Evolutionary conservation across 2,113 vertebrate species (phyloP), one percentile per base, ranked within the genome.

Genomic region (Butorides virescens): DNA sequence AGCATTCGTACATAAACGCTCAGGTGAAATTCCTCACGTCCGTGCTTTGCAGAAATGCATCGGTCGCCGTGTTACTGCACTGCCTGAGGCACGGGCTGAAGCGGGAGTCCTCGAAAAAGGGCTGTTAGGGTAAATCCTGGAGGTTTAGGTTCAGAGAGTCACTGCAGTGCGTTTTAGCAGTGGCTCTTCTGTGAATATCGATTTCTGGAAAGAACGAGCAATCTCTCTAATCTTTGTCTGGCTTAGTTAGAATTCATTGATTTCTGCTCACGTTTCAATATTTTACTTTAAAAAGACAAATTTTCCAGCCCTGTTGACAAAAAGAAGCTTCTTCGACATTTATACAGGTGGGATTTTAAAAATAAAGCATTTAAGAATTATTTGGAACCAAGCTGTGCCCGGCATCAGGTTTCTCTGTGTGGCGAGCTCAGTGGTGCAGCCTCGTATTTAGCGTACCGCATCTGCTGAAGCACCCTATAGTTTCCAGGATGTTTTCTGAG

Each of bases 401-500:
- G 66, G 59, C 34, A 39, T 71, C 62, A 20, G 25, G 23, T 50
- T 36, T 42, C n/a, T 22, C 39, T 26, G 47, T 1, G 2, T 3
- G 1, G 15, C 8, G 71, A 30, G 32, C 14, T 78, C 52, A 52
- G 36, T 20, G 37, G 47, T 36, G 39, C 34, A 42, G n/a, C 72
- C 88, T 76, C 63, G 5, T 81, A 18, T 81, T 90, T 88, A 91
- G 56, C 34, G n/a, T 11, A 27, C 52, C 89, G 77, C 34, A 37
- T 90, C 95, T 94, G 95, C 53, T 73, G 87, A 87, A 96, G 95
- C 92, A 94, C 91, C 92, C 92, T 96, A 90, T 81, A 96, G 94
- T 73, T 95, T 95, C 90, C 89, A 85, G 93, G 88, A 68, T 79
- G 79, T 15, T 95, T 96, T 93, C 94, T 46, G 93, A 94, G 95